Conservation (phyloP, 2,888 invertebrate species). For the Zele albiditarsus region DNA sequence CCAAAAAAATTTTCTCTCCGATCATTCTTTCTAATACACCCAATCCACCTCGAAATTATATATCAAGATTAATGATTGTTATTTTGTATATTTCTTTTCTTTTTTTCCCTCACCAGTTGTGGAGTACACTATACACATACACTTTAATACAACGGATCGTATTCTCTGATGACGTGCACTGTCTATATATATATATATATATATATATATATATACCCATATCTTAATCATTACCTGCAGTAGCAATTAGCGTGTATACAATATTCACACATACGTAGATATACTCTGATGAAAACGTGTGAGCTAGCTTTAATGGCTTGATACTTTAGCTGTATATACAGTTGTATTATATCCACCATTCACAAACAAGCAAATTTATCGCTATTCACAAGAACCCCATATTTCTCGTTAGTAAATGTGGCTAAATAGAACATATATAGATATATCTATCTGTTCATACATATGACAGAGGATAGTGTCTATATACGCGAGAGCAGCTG, state of each 20-base stretch:
- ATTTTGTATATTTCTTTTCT: not conserved
- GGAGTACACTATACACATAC: not conserved
- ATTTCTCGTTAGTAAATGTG: conserved; percentile 38
- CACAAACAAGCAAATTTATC: conserved; percentile 19
- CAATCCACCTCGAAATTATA: not conserved
- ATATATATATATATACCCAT: not conserved
- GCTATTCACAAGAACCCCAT: conserved; percentile 13
- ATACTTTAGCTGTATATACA: conserved; percentile 1
- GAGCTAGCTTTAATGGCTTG: not conserved
- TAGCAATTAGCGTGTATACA: not conserved
- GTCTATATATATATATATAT: no score
- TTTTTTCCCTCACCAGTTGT: not conserved
- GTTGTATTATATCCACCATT: conserved; percentile 3
- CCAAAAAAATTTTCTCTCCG: not conserved
- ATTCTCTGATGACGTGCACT: not conserved
- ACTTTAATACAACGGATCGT: not conserved
- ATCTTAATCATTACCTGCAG: conserved; percentile 3
- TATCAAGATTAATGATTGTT: not conserved
- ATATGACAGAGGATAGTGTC: conserved; percentile 29
- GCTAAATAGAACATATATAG: conserved; percentile 24
- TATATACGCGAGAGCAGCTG: conserved; percentile 45
- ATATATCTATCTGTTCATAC: conserved; percentile 15
- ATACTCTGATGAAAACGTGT: not conserved
- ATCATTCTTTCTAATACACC: not conserved
- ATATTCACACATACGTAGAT: not conserved